These are phyloP conservation scores for Poliocrania exsul DNA, from an alignment of 2,797 vertebrate species.

Conservation along the genomic window DNA sequence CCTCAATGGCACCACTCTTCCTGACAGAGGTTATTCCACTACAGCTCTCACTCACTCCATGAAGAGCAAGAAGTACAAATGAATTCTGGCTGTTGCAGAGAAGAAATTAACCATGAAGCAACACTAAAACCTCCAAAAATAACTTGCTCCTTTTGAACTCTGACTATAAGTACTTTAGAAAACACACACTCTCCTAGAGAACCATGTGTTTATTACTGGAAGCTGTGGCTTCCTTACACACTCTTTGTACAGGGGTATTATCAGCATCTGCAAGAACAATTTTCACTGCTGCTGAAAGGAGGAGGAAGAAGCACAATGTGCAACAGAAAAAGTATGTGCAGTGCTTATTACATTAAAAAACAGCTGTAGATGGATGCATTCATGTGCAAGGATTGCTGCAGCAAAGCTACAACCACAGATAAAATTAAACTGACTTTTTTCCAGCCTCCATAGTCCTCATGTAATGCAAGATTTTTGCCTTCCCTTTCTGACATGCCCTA, in stretches of 20 bases:
- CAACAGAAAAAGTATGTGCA: background rate
- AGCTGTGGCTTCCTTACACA: background rate
- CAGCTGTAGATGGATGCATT: background rate
- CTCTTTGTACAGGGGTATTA: background rate
- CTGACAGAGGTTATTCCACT: background rate
- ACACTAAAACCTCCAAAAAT: background rate
- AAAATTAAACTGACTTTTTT: background rate
- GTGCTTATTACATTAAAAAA: background rate
- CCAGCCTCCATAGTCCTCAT: background rate
- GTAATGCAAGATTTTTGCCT: background rate
- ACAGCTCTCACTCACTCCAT: background rate
- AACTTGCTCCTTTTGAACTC: background rate
- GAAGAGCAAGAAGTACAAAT: background rate
- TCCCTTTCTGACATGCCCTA: background rate
- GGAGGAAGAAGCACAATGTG: background rate
- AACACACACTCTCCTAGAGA: background rate
- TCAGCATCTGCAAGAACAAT: background rate
- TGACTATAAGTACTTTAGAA: background rate
- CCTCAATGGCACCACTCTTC: background rate
- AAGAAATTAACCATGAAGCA: background rate
- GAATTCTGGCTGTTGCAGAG: background rate
- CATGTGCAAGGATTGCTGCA: background rate
- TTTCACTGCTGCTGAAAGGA: background rate
- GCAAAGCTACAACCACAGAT: background rate
- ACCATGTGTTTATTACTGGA: background rate